Conservation (phyloP, 2,888 invertebrate species). For the Ochropleura leucogaster region DNA sequence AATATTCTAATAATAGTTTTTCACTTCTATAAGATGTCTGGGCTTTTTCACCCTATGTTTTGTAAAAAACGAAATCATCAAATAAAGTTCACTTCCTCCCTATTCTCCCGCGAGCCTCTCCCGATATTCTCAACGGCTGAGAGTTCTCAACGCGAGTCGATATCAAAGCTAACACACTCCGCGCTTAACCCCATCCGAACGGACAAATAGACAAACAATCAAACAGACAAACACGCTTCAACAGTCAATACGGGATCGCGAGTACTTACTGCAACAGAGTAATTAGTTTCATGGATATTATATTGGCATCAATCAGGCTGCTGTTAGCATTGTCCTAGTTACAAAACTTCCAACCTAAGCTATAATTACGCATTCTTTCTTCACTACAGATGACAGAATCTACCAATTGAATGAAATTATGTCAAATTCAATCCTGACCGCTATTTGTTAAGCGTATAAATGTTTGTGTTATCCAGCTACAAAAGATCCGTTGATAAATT, state of each 20-base stretch:
- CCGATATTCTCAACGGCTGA: constrained; percentile 5
- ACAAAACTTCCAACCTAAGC: not conserved
- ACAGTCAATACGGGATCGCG: constrained; percentile 54
- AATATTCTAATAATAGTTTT: not conserved
- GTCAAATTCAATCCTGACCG: not conserved
- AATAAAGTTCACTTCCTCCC: constrained; percentile 16
- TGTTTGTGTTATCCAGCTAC: not conserved
- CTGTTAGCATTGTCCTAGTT: not conserved
- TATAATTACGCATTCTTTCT: not conserved
- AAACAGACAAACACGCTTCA: constrained; percentile 58
- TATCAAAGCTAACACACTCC: constrained; percentile 67
- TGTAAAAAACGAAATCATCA: not conserved
- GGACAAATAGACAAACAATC: constrained; percentile 68
- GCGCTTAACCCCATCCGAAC: constrained; percentile 69
- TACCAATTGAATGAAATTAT: not conserved
- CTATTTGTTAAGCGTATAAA: not conserved
- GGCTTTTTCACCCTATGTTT: not conserved
- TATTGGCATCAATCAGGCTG: not conserved
- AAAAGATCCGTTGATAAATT: not conserved
- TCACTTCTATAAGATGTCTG: not conserved
- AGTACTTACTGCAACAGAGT: constrained; percentile 23
- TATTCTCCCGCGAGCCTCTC: constrained; percentile 18
- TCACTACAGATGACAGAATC: not conserved
- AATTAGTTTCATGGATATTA: constrained; percentile 42
- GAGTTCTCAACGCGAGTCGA: constrained; percentile 57